A percentile compares a stretch with the other conserved stretches of the same genome.
Evolutionary conservation across 2,113 vertebrate genomes (phyloP).

Genomic region (Pavo muticus): DNA sequence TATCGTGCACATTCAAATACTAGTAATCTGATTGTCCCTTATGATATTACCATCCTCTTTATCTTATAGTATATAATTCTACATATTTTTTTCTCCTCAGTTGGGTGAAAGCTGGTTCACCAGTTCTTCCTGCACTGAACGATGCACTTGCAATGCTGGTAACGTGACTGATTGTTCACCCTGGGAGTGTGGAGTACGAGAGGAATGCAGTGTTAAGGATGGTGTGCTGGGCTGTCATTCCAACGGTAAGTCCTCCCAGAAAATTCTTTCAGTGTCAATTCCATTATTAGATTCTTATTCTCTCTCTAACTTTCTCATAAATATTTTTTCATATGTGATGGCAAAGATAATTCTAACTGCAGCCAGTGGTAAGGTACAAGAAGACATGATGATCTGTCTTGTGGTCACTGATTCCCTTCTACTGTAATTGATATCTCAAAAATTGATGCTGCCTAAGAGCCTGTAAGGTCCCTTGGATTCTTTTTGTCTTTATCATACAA

Average conservation of each 20-base stretch:
- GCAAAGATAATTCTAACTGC: background rate
- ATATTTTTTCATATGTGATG: background rate
- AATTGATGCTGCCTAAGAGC: background rate
- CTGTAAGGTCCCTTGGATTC: background rate
- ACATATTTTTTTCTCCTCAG: conserved; percentile 54
- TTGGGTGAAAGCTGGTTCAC: conserved; percentile 86
- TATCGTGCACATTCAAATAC: background rate
- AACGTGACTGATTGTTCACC: conserved; percentile 75
- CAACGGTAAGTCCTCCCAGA: conserved; percentile 76
- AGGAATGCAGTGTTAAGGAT: conserved; percentile 83
- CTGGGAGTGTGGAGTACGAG: conserved; percentile 85
- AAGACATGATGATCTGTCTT: background rate
- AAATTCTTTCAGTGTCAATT: background rate
- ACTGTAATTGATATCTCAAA: background rate
- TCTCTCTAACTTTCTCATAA: background rate
- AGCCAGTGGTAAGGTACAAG: background rate
- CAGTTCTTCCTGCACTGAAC: conserved; percentile 78
- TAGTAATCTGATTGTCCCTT: background rate
- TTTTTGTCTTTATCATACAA: background rate
- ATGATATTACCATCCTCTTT: background rate
- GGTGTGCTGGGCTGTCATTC: conserved; percentile 87
- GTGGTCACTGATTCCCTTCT: background rate
- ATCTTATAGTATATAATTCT: background rate
- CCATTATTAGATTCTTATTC: background rate
- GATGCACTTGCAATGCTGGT: conserved; percentile 79